Conservation (phyloP, 2,113 vertebrate genomes). For the Hemibagrus wyckioides region DNA sequence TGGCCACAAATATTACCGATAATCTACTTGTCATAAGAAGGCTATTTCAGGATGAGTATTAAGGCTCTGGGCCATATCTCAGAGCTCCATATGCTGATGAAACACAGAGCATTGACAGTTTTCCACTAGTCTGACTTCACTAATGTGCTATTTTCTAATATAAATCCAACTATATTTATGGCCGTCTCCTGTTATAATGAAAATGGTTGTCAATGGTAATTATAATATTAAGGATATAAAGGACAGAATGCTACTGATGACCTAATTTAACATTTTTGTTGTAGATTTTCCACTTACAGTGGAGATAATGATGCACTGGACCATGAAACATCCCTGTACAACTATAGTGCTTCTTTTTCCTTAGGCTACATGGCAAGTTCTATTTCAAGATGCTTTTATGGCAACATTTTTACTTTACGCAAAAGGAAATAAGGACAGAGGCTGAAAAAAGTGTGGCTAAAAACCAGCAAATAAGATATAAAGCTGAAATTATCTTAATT, state of each 20-base stretch:
- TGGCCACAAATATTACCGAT: constrained; percentile 65
- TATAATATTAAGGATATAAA: no score
- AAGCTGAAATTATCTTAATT: neutral
- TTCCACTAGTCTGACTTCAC: neutral
- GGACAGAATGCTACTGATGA: neutral
- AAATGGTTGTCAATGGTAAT: neutral
- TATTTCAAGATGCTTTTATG: constrained; percentile 38
- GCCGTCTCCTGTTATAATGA: no score
- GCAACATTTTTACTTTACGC: neutral
- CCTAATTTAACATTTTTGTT: neutral
- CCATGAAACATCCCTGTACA: constrained; percentile 55
- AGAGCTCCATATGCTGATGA: neutral
- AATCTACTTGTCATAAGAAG: constrained; percentile 65
- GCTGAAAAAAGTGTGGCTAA: neutral
- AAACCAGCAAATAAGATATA: neutral
- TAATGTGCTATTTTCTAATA: neutral
- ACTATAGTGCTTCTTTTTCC: constrained; percentile 70
- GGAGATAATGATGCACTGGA: constrained; percentile 57
- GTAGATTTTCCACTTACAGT: neutral
- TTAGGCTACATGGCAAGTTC: constrained; percentile 43
- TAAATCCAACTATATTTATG: neutral
- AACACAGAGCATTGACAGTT: neutral
- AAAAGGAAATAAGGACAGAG: constrained; percentile 23
- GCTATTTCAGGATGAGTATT: constrained; percentile 71
- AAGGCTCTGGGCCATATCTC: constrained; percentile 51